Evolutionary conservation across 2,888 invertebrate species (phyloP).

Genomic region (Ariolimax columbianus): DNA sequence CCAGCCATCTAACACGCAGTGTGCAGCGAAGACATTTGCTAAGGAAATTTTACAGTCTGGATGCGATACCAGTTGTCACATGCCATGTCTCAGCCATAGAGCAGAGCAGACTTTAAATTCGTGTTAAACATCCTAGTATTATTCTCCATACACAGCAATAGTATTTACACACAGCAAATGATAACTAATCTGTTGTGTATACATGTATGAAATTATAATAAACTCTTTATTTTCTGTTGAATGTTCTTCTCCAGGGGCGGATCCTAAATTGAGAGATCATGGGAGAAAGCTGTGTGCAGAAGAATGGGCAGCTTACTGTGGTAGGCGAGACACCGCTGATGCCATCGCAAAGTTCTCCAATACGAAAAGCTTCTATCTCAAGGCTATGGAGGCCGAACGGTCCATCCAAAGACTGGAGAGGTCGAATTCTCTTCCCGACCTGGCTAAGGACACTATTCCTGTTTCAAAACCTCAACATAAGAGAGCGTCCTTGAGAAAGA

Average conservation of each 20-base stretch:
- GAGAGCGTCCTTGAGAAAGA: constrained; percentile 61
- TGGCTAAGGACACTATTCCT: constrained; percentile 54
- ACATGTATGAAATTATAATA: too few relatives aligned
- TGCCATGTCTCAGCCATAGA: too few relatives aligned
- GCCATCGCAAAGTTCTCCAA: constrained; percentile 84
- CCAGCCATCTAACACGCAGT: too few relatives aligned
- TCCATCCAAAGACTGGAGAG: constrained; percentile 60
- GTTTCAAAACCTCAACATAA: constrained; percentile 56
- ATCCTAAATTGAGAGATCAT: constrained; percentile 84
- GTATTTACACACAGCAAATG: too few relatives aligned
- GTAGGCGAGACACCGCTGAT: constrained; percentile 85
- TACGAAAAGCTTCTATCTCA: constrained; percentile 72
- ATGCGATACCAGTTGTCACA: too few relatives aligned
- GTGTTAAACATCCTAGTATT: too few relatives aligned
- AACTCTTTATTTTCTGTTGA: too few relatives aligned
- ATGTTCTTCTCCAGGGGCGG: constrained; percentile 82
- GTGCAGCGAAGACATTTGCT: too few relatives aligned
- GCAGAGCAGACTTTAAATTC: too few relatives aligned
- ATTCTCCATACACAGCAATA: too few relatives aligned
- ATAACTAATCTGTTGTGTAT: too few relatives aligned
- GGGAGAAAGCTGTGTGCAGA: constrained; percentile 85
- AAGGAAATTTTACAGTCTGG: too few relatives aligned
- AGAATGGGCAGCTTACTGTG: constrained; percentile 88
- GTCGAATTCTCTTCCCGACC: constrained; percentile 83
- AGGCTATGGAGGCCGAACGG: constrained; percentile 54